Conservation (phyloP, 2,797 vertebrate genomes). For the Tapirus indicus region DNA sequence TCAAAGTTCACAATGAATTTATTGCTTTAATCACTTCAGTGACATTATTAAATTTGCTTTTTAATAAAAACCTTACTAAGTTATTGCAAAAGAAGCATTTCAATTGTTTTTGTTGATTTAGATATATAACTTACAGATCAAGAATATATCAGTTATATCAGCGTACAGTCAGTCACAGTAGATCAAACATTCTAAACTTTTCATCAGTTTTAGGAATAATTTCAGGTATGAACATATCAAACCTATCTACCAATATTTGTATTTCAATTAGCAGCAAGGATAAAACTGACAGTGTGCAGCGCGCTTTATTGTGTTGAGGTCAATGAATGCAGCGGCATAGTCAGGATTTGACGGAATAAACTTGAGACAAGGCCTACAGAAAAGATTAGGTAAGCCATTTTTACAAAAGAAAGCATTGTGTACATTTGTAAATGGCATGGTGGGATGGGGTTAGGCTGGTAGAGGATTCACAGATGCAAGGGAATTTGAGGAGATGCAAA, state of each 20-base stretch:
- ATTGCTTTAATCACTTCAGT: constrained; percentile 9
- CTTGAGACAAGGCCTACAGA: background rate
- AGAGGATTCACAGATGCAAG: background rate
- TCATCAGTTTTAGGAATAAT: constrained; percentile 35
- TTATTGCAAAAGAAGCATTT: constrained; percentile 25
- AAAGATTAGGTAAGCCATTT: background rate
- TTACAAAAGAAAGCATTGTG: background rate
- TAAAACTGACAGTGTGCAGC: background rate
- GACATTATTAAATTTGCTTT: constrained; percentile 2
- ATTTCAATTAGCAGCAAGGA: background rate
- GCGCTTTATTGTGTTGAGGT: background rate
- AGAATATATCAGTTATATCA: background rate
- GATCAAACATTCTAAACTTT: constrained; percentile 17
- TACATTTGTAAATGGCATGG: background rate
- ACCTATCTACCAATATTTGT: background rate
- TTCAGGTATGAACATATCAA: background rate
- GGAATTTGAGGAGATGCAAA: background rate
- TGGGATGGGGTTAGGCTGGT: fast-evolving
- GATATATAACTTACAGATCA: constrained; percentile 15
- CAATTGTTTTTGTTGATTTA: background rate
- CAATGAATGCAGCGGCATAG: background rate
- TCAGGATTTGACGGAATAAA: background rate
- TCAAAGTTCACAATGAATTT: constrained; percentile 35
- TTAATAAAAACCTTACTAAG: background rate
- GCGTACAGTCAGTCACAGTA: background rate